These are phyloP conservation scores for Aleiodes testaceus DNA, from an alignment of 2,888 invertebrate genomes.

Conservation along the genomic window DNA sequence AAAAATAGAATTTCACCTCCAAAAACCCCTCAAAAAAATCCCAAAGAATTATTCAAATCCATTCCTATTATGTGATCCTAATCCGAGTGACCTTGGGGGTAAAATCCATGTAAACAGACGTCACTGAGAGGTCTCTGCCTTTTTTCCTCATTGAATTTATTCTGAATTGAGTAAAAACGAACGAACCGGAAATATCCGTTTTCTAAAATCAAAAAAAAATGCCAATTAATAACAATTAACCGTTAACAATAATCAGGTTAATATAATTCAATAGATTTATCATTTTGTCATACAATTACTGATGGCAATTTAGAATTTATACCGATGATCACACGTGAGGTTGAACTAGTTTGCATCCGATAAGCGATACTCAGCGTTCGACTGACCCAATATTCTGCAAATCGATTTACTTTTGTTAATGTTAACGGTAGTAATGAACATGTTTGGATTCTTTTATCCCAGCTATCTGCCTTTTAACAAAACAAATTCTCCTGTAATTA, in stretches of 20 bases:
- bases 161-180: too few relatives aligned
- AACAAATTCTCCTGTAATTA: background rate
- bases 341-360: slow-evolving; percentile 28
- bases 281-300: slow-evolving; percentile 27
- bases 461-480: background rate
- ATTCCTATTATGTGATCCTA: too few relatives aligned
- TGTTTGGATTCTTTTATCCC: slow-evolving; percentile 5
- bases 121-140: too few relatives aligned
- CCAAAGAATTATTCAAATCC: too few relatives aligned
- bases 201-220: too few relatives aligned
- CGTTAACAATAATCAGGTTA: background rate
- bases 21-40: too few relatives aligned
- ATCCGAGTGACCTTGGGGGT: too few relatives aligned
- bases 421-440: slow-evolving; percentile 20
- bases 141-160: too few relatives aligned
- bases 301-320: background rate
- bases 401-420: slow-evolving; percentile 19
- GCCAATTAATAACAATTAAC: too few relatives aligned
- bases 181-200: too few relatives aligned
- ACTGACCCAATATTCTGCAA: slow-evolving; percentile 26
- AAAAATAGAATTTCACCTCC: too few relatives aligned
- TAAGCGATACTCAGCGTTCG: slow-evolving; percentile 22
- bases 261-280: background rate
- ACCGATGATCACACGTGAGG: background rate
- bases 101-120: too few relatives aligned